Percentiles rank a stretch among this genome's conserved stretches.
Conservation (phyloP, 2,797 vertebrate species). For the Lateolabrax maculatus region DNA sequence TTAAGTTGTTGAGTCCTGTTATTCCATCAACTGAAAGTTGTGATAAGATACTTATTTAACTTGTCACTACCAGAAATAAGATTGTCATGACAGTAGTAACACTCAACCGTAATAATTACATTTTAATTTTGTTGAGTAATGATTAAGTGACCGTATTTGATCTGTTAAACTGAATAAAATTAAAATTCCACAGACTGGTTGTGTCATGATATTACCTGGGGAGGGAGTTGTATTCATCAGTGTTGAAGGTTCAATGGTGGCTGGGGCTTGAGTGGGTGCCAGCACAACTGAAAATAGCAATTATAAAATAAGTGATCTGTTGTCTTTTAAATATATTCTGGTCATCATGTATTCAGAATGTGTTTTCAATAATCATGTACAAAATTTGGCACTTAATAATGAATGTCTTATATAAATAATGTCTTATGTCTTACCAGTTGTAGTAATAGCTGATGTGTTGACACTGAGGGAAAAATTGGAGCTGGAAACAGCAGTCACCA, state of each 20-base stretch:
- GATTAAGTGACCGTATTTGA: neutral
- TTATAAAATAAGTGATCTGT: neutral
- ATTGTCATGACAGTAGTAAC: neutral
- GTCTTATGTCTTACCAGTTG: neutral
- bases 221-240: neutral
- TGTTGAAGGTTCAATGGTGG: neutral
- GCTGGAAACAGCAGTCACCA: neutral
- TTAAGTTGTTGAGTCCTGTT: neutral
- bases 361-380: neutral
- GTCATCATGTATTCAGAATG: neutral
- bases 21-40: neutral
- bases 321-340: neutral
- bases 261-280: neutral
- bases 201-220: neutral
- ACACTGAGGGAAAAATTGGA: conserved; percentile 11
- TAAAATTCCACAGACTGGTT: neutral
- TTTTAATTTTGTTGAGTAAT: neutral
- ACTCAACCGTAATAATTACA: neutral
- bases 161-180: neutral
- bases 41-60: neutral
- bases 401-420: too few relatives aligned
- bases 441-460: conserved; percentile 24
- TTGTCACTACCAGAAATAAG: neutral
- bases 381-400: neutral
- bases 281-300: conserved; percentile 6